Evolutionary conservation across 2,888 invertebrate genomes (phyloP), one percentile per base, ranked within the genome.

Genomic region (Zonitis immaculata): DNA sequence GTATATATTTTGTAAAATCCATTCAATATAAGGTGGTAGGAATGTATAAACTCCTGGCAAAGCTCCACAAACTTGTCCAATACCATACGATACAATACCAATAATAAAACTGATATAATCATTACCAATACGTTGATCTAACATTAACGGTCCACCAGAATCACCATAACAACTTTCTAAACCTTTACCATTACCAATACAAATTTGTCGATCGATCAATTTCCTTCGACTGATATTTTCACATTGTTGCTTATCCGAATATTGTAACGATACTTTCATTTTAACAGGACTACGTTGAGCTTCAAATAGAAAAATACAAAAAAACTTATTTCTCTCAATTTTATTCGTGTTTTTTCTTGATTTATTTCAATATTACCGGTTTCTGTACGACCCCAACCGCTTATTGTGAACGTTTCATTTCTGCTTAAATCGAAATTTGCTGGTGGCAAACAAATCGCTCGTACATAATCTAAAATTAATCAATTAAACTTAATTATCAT

Each of bases 121-220:
- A 44, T 65, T 74, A 59, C 75, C 74, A 42, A 73, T 72, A 59
- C 72, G 77, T 18, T 63, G 58, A 20, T 65, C 60, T 1, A 62
- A 44, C 88, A 89, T 89, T 5, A 90, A 73, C 0, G 90, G 89
- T 3, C 89, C 89, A 0, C 90, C 90, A 0, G 88, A 88, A 63
- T 89, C 89, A 0, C 89, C 89, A 12, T 77, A 79, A 65, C 90
- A 90, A 0, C 88, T 84, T 65, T 89, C 89, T 61, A 83, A 78
- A 3, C 82, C 80, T 51, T 77, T 80, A 30, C 79, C 78, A 0
- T 87, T 87, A 2, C 89, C 89, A 8, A 87, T 88, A 65, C 89
- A 89, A 1, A 89, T 66, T 65, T 87, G 86, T 14, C 77, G 79
- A 0, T 79, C 74, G 0, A 77, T 77, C 11, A 65, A 30, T 6